phyloP scores from a whole-genome alignment of 2,888 invertebrate species.

The Leptinotarsa peninsularis region DNA sequence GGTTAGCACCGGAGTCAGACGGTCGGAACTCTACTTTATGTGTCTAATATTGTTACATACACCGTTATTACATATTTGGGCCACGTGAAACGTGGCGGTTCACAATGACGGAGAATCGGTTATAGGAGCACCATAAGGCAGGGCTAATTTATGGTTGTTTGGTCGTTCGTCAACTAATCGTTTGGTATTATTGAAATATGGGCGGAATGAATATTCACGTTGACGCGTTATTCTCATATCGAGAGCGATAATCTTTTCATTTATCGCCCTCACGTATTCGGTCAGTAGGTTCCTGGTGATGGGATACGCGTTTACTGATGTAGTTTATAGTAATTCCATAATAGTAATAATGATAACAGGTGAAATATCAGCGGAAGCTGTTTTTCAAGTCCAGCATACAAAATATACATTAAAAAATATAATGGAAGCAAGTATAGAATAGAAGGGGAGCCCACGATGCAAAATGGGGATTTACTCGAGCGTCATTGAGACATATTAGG shows the following conservation, averaged over 20 bases:
- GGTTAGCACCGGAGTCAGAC: conserved; percentile 55
- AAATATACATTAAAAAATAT: too few species aligned
- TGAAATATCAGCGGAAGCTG: too few species aligned
- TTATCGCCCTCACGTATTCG: background rate
- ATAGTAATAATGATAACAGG: too few species aligned
- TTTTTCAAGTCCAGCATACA: too few species aligned
- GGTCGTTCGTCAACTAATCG: conserved; percentile 36
- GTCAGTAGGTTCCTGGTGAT: conserved; percentile 2
- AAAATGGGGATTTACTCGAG: too few species aligned
- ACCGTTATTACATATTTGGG: conserved; percentile 49
- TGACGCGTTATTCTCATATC: background rate
- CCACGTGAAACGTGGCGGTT: conserved; percentile 40
- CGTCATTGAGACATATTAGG: too few species aligned
- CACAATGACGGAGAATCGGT: conserved; percentile 37
- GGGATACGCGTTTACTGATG: background rate
- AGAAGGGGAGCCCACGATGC: too few species aligned
- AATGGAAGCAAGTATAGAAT: too few species aligned
- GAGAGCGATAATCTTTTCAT: background rate
- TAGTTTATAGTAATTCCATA: too few species aligned
- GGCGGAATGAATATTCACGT: conserved; percentile 8
- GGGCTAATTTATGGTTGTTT: conserved; percentile 38
- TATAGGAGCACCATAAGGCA: conserved; percentile 28
- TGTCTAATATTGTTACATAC: conserved; percentile 54
- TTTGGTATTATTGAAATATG: conserved; percentile 34
- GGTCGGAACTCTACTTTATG: conserved; percentile 53